Conservation (phyloP, 2,888 invertebrate genomes). For the Aporophyla nigra region DNA sequence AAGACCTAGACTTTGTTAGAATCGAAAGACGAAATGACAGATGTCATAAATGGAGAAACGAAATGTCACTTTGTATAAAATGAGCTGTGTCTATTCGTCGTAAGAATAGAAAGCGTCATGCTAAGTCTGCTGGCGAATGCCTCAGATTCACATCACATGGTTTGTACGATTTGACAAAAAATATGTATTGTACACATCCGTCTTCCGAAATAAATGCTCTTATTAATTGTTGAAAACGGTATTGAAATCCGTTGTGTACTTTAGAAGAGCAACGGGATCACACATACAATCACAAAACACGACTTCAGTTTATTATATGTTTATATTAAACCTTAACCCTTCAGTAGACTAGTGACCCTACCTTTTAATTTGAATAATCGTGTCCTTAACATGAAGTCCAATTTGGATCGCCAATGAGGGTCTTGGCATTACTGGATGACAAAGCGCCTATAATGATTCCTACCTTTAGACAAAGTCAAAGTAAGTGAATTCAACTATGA, state of each 20-base stretch:
- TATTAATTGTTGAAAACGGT: not conserved
- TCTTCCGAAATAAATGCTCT: not conserved
- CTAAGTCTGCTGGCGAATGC: not conserved
- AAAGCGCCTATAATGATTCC: constrained; percentile 8
- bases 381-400: not conserved
- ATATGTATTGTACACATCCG: not conserved
- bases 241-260: not conserved
- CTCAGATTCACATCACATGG: too few relatives aligned
- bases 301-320: not conserved
- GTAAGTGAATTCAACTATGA: constrained; percentile 78
- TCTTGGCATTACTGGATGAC: not conserved
- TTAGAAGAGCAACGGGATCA: not conserved
- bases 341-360: not conserved
- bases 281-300: not conserved
- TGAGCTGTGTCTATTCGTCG: too few relatives aligned
- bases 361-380: constrained; percentile 10
- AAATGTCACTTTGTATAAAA: too few relatives aligned
- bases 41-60: too few relatives aligned
- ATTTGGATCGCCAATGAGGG: constrained; percentile 6
- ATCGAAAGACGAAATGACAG: too few relatives aligned
- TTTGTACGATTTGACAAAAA: not conserved
- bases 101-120: too few relatives aligned
- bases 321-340: not conserved
- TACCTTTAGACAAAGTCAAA: constrained; percentile 38
- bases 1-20: too few relatives aligned